Evolutionary conservation across 2,797 vertebrate genomes (phyloP).

Genomic region (Chelon auratus): DNA sequence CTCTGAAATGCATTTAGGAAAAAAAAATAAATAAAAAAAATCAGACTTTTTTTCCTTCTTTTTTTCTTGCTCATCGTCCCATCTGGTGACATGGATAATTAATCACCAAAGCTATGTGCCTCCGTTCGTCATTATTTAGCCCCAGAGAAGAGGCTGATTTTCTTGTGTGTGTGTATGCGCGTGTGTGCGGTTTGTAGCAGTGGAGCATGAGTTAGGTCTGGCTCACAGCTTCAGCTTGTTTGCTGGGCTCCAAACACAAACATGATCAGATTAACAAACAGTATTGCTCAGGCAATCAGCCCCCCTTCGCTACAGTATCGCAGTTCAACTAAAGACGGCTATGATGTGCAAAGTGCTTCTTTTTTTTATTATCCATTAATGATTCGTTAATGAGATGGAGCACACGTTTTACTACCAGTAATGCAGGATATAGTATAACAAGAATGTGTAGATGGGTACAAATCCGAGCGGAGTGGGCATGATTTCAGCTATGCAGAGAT

Average conservation of each 20-base stretch:
- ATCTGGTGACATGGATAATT: slow-evolving; percentile 86
- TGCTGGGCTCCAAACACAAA: slow-evolving; percentile 70
- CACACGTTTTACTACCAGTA: slow-evolving; percentile 22
- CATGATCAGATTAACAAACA: slow-evolving; percentile 77
- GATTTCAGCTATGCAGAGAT: slow-evolving; percentile 40
- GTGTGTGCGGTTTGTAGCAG: slow-evolving; percentile 28
- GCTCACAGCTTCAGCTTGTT: slow-evolving; percentile 67
- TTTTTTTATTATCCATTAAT: too few relatives aligned
- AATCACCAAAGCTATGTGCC: slow-evolving; percentile 81
- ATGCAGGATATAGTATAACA: not conserved
- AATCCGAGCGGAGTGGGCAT: slow-evolving; percentile 11
- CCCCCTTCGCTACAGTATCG: slow-evolving; percentile 33
- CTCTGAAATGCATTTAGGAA: slow-evolving; percentile 76
- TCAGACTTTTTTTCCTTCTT: slow-evolving; percentile 52
- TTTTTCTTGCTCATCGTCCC: slow-evolving; percentile 62
- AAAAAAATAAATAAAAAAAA: slow-evolving; percentile 59
- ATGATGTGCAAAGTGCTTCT: slow-evolving; percentile 22
- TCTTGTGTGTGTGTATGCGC: slow-evolving; percentile 18
- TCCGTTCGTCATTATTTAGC: slow-evolving; percentile 82
- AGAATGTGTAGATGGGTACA: slow-evolving; percentile 5
- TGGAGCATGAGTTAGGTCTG: slow-evolving; percentile 33
- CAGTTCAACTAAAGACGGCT: slow-evolving; percentile 47
- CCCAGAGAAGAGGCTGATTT: slow-evolving; percentile 57
- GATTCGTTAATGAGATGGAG: slow-evolving; percentile 8
- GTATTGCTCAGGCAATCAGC: slow-evolving; percentile 56